phyloP scores from a whole-genome alignment of 1,140 invertebrate species.

The Vollenhovia emeryi region DNA sequence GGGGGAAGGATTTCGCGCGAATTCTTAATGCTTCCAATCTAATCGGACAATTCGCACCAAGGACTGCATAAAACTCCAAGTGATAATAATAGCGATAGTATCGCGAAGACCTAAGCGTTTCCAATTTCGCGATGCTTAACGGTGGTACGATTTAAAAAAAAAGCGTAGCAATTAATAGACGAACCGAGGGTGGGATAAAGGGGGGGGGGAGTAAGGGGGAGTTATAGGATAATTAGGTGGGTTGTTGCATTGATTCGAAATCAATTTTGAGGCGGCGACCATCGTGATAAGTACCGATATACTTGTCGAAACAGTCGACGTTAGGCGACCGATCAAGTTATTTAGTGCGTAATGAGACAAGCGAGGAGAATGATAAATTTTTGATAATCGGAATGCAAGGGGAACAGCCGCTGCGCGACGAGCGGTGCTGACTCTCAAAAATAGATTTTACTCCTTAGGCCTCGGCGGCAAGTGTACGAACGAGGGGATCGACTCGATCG shows the following conservation, averaged over 20 bases:
- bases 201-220: constrained; percentile 19
- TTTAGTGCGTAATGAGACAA: constrained; percentile 49
- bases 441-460: constrained; percentile 52
- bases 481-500: constrained; percentile 16
- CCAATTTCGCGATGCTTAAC: constrained; percentile 41
- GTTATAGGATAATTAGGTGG: constrained; percentile 48
- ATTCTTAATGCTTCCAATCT: constrained; percentile 63
- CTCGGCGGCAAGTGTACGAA: constrained; percentile 7
- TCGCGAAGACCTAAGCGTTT: constrained; percentile 47
- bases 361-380: constrained; percentile 10
- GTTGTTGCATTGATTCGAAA: constrained; percentile 43
- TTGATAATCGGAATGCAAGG: constrained; percentile 16
- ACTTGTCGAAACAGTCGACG: constrained; percentile 13
- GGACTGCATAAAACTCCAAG: constrained; percentile 62
- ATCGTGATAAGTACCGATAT: constrained; percentile 33
- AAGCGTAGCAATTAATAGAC: constrained; percentile 54
- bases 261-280: constrained; percentile 24
- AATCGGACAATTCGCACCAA: constrained; percentile 41
- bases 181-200: constrained; percentile 17
- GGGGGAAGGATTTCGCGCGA: constrained; percentile 29
- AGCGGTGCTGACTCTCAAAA: constrained; percentile 29
- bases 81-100: constrained; percentile 59
- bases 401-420: not conserved
- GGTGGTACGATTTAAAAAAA: constrained; percentile 41
- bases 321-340: constrained; percentile 38